Base-by-base conservation (phyloP, 2,113 vertebrate species). In the Ursus arctos region DNA sequence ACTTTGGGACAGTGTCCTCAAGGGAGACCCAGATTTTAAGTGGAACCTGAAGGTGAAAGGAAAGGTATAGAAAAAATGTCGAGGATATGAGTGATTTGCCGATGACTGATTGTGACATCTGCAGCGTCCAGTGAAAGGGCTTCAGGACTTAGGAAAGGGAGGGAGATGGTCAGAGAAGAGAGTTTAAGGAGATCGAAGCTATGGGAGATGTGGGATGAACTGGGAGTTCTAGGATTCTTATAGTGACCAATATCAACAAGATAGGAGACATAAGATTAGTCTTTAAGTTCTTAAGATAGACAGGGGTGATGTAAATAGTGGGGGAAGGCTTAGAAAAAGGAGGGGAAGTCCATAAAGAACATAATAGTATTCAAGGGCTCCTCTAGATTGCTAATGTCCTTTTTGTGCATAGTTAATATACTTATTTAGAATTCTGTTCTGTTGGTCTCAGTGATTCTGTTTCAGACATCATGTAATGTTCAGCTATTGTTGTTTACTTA, bases 401-500 rank as follows among this genome's bases (percentile, higher is more conserved):
- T 74, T 72, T 49, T 55, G 33, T 6, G 3, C 10, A 74, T 72
- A 26, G 47, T 40, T 91, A 33, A 14, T 80, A 72, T 10, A 55
- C 1, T 74, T 77, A 69, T 33, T 71, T 63, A 43, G 74, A 83
- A 57, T 26, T 88, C 87, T 91, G 59, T 82, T 33, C 21, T 16
- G 16, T 80, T 72, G 57, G 24, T 82, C 87, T 77, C 65, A 95
- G 69, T 59, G 85, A 84, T 81, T 81, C 51, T 93, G 33, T 63
- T 67, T 53, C 15, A n/a, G 28, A 19, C 16, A 0, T 79, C 72
- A 77, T 24, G 40, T 89, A 47, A 19, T 69, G 24, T 67, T 91
- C n/a, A 74, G 6, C 57, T 76, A 3, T 28, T 63, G 4, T 22
- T 40, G 13, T 72, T 83, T 67, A 40, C 16, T 33, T 65, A 51